Evolutionary conservation across 2,797 vertebrate species (phyloP).

Genomic region (Eutrigla gurnardus): DNA sequence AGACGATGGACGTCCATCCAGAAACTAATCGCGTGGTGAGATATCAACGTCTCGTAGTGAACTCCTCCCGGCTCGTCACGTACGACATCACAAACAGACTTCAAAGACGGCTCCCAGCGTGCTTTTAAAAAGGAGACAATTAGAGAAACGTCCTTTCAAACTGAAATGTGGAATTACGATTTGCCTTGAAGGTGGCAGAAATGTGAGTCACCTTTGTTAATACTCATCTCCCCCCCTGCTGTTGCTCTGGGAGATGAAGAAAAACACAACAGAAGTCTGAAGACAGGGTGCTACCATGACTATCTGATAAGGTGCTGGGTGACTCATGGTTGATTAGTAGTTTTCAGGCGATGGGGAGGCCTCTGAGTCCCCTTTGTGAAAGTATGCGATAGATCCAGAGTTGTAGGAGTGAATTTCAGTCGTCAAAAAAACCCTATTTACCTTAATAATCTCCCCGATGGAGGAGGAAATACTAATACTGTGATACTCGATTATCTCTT

Average conservation of each 20-base stretch:
- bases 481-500: constrained; percentile 15
- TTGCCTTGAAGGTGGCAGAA: constrained; percentile 57
- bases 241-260: constrained; percentile 35
- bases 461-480: not conserved
- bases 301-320: constrained; percentile 68
- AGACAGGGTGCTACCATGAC: constrained; percentile 46
- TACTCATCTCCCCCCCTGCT: constrained; percentile 37
- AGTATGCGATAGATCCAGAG: constrained; percentile 24
- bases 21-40: no score
- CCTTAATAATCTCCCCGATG: constrained; percentile 15
- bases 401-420: constrained; percentile 19
- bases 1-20: no score
- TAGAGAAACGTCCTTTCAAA: constrained; percentile 59
- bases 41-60: constrained; percentile 14
- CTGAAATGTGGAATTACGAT: constrained; percentile 61
- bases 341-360: constrained; percentile 49
- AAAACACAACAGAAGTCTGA: constrained; percentile 48
- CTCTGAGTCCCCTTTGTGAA: constrained; percentile 35
- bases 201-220: constrained; percentile 73
- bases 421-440: constrained; percentile 14
- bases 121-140: constrained; percentile 60
- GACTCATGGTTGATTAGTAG: constrained; percentile 69
- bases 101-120: constrained; percentile 55
- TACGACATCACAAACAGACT: constrained; percentile 42
- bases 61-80: constrained; percentile 24